Conservation (phyloP, 2,113 vertebrate genomes). For the Odobenus rosmarus region DNA sequence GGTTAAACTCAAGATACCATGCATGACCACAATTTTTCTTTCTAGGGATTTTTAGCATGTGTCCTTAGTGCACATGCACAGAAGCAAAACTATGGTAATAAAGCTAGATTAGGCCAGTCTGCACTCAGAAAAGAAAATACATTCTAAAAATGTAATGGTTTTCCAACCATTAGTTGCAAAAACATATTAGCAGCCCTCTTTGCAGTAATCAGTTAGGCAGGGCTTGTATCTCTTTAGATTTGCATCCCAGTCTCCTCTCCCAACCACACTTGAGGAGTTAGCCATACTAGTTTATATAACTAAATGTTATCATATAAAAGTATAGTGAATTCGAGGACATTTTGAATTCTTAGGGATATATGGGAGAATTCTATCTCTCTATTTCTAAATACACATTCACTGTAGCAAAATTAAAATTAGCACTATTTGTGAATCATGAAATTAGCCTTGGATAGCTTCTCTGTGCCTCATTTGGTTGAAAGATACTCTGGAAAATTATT, state of each 20-base stretch:
- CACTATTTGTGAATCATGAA: conserved; percentile 26
- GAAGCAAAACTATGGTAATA: conserved; percentile 50
- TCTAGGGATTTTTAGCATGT: conserved; percentile 70
- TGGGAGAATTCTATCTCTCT: not conserved
- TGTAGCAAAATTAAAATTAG: not conserved
- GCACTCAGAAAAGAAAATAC: conserved; percentile 46
- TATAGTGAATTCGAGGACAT: not conserved
- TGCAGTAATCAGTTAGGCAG: not conserved
- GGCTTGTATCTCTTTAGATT: not conserved
- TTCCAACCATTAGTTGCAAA: conserved; percentile 62
- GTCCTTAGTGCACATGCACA: conserved; percentile 62
- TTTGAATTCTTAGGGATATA: not conserved
- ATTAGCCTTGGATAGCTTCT: not conserved
- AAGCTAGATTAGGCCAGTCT: conserved; percentile 46
- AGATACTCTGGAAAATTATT: not conserved
- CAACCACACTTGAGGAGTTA: not conserved
- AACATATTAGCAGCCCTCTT: conserved; percentile 18
- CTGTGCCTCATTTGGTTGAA: not conserved
- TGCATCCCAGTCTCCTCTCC: not conserved
- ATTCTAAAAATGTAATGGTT: conserved; percentile 21
- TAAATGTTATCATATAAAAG: not conserved
- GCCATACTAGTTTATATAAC: not conserved
- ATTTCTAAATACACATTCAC: conserved; percentile 20
- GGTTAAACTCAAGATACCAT: conserved; percentile 74
- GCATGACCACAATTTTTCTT: conserved; percentile 56